A percentile compares a stretch with the other conserved stretches of the same genome.
These are phyloP conservation scores for Agelaius phoeniceus DNA, from an alignment of 2,113 vertebrate species.

Conservation along the genomic window DNA sequence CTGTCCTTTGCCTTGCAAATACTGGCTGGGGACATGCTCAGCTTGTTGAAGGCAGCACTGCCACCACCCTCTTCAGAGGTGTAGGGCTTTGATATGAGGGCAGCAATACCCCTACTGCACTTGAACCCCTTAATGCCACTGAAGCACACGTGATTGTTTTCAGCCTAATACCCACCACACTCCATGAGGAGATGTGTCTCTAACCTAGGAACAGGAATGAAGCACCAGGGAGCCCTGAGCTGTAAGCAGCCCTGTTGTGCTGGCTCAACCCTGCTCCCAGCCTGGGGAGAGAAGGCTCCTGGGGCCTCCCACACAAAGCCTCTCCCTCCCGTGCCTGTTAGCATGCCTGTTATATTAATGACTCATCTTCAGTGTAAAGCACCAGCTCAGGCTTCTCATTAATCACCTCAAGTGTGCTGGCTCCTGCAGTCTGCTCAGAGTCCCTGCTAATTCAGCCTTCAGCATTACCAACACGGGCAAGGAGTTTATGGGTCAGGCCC, in stretches of 20 bases:
- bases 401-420: neutral
- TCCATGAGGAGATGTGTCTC: neutral
- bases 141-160: neutral
- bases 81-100: rapidly evolving
- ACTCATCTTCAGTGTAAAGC: neutral
- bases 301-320: neutral
- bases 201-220: neutral
- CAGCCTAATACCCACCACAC: rapidly evolving
- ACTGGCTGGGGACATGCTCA: neutral
- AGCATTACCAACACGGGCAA: neutral
- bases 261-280: neutral
- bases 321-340: neutral
- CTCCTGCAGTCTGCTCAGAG: neutral
- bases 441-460: neutral
- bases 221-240: neutral
- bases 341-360: neutral
- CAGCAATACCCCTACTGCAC: neutral
- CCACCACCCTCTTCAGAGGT: neutral
- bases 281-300: neutral
- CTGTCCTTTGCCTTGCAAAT: neutral
- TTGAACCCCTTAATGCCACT: neutral
- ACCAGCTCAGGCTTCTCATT: neutral
- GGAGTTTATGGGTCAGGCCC: neutral
- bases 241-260: neutral
- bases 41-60: neutral